Base-by-base conservation (phyloP, 2,113 vertebrate species). In the Psettodes erumei region DNA sequence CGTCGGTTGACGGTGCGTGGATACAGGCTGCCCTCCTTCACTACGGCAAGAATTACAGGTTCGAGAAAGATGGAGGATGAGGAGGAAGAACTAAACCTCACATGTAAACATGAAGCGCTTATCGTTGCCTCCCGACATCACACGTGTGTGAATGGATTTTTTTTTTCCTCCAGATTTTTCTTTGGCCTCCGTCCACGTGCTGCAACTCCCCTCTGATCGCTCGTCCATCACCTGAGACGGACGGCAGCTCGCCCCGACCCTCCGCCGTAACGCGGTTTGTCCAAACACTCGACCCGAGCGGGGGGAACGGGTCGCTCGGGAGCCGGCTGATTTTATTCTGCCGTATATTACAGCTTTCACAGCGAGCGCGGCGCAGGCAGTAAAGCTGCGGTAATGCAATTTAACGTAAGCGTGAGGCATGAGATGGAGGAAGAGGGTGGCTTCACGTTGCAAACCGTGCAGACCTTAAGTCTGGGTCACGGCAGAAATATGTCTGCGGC, bases 251-350 rank as follows among this genome's bases (percentile, higher is more conserved):
- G 62, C 47, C 68, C 48, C 62, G 68, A 38, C 43, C 77, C 55
- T 23, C 40, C 6, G 25, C 61, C 33, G 1, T 68, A 75, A 75
- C 67, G 56, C 54, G 43, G 75, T 80, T 70, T 63, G 72, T 32
- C 35, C 45, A 77, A 69, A 76, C 71, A 58, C 63, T 83, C 81
- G 75, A 85, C 85, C 87, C 75, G 78, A 83, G 75, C 82, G 74
- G 87, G 86, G 74, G 87, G 86, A 91, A 88, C 73, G 70, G 75
- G 53, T 55, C 25, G 7, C 64, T 48, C 64, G 25, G n/a, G n/a
- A 64, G 15, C 62, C 56, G n/a, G 75, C 75, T 85, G 68, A 83
- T 89, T 85, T 67, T 53, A 82, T 80, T 82, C 59, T 5, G 3
- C 47, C 43, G 40, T 75, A 70, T 78, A 45, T 79, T 56, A 61